phyloP scores from a whole-genome alignment of 2,888 invertebrate genomes.

The Megaustenia siamemsis region DNA sequence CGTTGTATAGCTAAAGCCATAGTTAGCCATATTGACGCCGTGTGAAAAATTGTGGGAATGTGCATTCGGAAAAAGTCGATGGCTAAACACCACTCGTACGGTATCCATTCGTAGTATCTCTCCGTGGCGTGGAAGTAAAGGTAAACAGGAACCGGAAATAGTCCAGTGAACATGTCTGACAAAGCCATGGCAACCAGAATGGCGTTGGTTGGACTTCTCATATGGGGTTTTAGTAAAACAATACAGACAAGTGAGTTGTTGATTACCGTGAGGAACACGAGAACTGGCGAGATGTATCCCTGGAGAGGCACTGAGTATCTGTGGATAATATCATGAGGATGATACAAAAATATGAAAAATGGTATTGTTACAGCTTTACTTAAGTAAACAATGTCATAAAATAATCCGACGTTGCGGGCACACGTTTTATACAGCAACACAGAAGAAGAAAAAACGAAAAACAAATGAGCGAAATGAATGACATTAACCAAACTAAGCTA shows the following conservation, averaged over 20 bases:
- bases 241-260: constrained; percentile 94
- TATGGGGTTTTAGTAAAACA: constrained; percentile 92
- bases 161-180: constrained; percentile 92
- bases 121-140: constrained; percentile 95
- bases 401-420: no score
- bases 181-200: constrained; percentile 97
- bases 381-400: no score
- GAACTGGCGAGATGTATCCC: constrained; percentile 90
- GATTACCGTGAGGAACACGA: constrained; percentile 91
- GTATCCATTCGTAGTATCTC: constrained; percentile 89
- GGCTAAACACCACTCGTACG: constrained; percentile 88
- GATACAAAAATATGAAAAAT: no score
- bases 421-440: no score
- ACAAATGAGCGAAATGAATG: no score
- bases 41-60: constrained; percentile 86
- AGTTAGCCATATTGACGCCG: constrained; percentile 95
- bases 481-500: no score
- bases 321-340: constrained; percentile 48
- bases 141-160: constrained; percentile 83
- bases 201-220: constrained; percentile 95
- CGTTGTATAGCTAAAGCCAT: constrained; percentile 93
- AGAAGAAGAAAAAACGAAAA: no score
- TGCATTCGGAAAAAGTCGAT: constrained; percentile 81
- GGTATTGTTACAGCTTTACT: no score
- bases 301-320: constrained; percentile 83